Evolutionary conservation across 2,797 vertebrate genomes (phyloP).

Genomic region (Myiotriccus ornatus): DNA sequence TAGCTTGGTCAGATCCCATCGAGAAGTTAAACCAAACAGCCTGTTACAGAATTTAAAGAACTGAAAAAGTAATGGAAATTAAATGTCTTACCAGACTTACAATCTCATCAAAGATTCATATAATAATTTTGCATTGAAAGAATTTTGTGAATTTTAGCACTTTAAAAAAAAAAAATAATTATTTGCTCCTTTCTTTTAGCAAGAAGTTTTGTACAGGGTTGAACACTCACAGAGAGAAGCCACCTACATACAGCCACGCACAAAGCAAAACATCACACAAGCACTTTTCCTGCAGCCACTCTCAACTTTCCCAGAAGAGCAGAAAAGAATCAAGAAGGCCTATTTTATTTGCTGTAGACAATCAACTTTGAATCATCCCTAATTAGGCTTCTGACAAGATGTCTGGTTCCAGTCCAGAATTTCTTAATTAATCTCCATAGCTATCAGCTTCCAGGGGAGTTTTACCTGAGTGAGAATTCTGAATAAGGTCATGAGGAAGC

Average conservation of each 20-base stretch:
- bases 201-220: neutral
- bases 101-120: neutral
- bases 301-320: neutral
- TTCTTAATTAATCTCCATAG: neutral
- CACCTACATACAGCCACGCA: neutral
- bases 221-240: neutral
- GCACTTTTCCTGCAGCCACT: neutral
- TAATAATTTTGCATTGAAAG: neutral
- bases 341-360: neutral
- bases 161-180: neutral
- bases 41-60: neutral
- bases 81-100: neutral
- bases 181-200: neutral
- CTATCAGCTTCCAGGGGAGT: neutral
- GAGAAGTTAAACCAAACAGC: neutral
- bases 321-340: neutral
- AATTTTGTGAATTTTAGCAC: neutral
- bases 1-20: neutral
- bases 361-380: neutral
- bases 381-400: neutral
- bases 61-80: neutral
- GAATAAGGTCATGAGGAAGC: neutral
- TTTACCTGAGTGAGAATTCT: conserved; percentile 7
- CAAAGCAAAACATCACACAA: neutral
- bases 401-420: conserved; percentile 11